A percentile compares a stretch with the other conserved stretches of the same genome.
Conservation (phyloP, 1,140 invertebrate genomes). For the Periplaneta americana region DNA sequence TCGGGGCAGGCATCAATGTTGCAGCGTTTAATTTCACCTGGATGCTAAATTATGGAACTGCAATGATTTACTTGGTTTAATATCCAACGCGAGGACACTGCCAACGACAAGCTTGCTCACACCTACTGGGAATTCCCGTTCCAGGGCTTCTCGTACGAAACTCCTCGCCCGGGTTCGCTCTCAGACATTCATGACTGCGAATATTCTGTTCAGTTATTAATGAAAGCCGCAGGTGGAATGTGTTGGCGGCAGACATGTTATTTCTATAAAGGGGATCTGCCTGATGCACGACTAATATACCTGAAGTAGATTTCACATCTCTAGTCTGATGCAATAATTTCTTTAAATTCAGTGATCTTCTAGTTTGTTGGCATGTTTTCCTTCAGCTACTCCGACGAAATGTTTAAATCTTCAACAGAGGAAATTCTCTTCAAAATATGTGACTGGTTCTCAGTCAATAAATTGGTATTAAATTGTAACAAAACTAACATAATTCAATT, state of each 20-base stretch:
- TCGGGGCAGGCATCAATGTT: background rate
- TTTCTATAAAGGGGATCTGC: background rate
- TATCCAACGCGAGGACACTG: background rate
- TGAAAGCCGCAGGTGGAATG: background rate
- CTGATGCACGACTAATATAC: too few species aligned
- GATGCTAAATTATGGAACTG: background rate
- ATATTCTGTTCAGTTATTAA: background rate
- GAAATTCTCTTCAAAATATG: too few species aligned
- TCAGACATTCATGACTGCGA: background rate
- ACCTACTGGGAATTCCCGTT: background rate
- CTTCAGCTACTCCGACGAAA: too few species aligned
- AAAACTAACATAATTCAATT: too few species aligned
- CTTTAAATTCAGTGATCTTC: too few species aligned
- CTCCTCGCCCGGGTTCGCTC: background rate
- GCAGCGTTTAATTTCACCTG: slow-evolving; percentile 2
- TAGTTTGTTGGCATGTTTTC: too few species aligned
- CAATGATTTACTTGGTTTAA: background rate
- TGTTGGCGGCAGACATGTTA: background rate
- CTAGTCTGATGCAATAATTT: too few species aligned
- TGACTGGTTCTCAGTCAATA: too few species aligned
- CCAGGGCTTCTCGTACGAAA: background rate
- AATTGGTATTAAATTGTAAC: too few species aligned
- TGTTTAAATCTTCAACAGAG: too few species aligned
- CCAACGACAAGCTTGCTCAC: background rate
- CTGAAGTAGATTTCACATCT: too few species aligned